phyloP scores from a whole-genome alignment of 2,888 invertebrate species.

The Amiota mariae region DNA sequence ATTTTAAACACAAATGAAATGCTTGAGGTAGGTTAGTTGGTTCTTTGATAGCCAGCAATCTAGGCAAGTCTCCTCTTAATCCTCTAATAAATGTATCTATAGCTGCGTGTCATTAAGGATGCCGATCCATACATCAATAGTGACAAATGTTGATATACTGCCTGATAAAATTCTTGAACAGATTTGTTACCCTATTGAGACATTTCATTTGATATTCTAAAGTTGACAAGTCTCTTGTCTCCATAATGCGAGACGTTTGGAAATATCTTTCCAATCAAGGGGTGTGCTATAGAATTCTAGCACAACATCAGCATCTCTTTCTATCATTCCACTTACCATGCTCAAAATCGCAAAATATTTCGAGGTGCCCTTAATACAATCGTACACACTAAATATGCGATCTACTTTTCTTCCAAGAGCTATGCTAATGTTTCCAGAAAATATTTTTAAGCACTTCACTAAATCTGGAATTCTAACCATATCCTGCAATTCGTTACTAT shows the following conservation, averaged over 20 bases:
- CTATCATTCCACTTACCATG: constrained; percentile 38
- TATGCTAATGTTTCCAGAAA: no score
- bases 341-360: constrained; percentile 41
- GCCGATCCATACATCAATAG: constrained; percentile 40
- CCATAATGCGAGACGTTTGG: constrained; percentile 36
- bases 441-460: no score
- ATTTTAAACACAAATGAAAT: constrained; percentile 39
- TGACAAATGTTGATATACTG: constrained; percentile 39
- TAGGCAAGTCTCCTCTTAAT: constrained; percentile 37
- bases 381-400: no score
- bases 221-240: constrained; percentile 37
- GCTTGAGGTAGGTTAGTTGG: no score
- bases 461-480: no score
- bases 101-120: constrained; percentile 31
- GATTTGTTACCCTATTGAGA: constrained; percentile 26
- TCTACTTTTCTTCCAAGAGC: no score
- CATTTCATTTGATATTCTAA: constrained; percentile 41
- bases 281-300: constrained; percentile 41
- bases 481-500: no score
- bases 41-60: constrained; percentile 43
- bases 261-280: constrained; percentile 35
- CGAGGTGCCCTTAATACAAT: constrained; percentile 15
- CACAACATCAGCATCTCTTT: constrained; percentile 34
- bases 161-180: constrained; percentile 37
- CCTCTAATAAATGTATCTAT: constrained; percentile 40